Base-by-base conservation (phyloP, 2,888 invertebrate genomes). In the Oscheius sp. region DNA sequence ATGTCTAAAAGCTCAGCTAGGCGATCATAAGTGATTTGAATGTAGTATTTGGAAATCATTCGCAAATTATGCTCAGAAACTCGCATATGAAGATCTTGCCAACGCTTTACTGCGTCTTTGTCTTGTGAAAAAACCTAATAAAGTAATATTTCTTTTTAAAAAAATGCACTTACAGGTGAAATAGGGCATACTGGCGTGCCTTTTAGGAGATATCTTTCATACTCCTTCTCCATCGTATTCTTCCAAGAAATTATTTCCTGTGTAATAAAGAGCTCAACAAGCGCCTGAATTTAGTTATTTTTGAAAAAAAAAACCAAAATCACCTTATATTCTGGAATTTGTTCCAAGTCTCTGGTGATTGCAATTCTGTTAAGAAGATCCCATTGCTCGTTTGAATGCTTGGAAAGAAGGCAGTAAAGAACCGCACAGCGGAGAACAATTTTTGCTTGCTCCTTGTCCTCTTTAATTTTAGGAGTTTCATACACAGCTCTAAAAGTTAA, bases 61-160 rank as follows among this genome's bases (percentile, higher is more conserved):
- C 97, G 91, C 84, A 98, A 96, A 88, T 98, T 99, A 89, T 98
- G 97, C 89, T 98, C 98, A 0, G 97, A 96, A 68, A 97, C 94
- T 79, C 98, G 91, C 87, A 93, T 94, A 86, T 96, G 93, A 1
- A 98, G 90, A 87, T 96, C 94, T 65, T 91, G 91, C 93, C 96
- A 97, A 80, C 96, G 91, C 86, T 94, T 94, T 73, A 91, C 90
- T 1, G 95, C 95, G 76, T 92, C 91, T 39, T 90, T 61, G 31
- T 25, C 29, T 15, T 61, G 45, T 25, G 17, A 3, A 31, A 84
- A 84, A 23, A 84, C 74, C 72, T 81, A 29, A 55, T 65, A 57
- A 15, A 5, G 12, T 10, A 10, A 52, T 10, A 25, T 10, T n/a
- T n/a, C n/a, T n/a, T n/a, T n/a, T n/a, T 12, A 20, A 52, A 20